Conservation (phyloP, 1,140 invertebrate genomes). For the Reticulitermes speratus region DNA sequence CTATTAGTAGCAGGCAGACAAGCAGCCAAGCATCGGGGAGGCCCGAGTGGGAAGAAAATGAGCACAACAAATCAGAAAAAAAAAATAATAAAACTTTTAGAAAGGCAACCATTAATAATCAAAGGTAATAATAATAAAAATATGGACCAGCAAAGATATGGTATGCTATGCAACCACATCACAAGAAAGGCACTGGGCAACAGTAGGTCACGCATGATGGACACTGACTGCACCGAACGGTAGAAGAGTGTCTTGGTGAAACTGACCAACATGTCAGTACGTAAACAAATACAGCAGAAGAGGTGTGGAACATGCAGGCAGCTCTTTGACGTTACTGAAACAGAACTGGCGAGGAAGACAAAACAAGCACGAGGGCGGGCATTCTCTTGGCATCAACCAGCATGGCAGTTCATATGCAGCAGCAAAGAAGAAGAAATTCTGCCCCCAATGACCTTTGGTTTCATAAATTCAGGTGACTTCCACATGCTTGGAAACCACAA, state of each 20-base stretch:
- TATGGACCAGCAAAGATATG: constrained; percentile 37
- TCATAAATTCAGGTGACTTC: background rate
- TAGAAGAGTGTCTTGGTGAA: constrained; percentile 33
- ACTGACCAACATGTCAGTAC: constrained; percentile 28
- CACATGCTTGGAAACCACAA: constrained; percentile 1
- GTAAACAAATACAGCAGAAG: constrained; percentile 35
- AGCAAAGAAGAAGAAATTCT: background rate
- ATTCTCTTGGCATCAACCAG: background rate
- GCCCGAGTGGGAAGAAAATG: constrained; percentile 43
- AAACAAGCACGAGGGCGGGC: background rate
- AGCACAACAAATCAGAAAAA: constrained; percentile 47
- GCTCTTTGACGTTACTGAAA: constrained; percentile 38
- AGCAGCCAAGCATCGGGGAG: constrained; percentile 46
- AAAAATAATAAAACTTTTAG: constrained; percentile 40
- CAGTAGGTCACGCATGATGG: constrained; percentile 25
- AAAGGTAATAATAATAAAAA: constrained; percentile 40
- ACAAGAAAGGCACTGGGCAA: constrained; percentile 34
- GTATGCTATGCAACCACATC: constrained; percentile 35
- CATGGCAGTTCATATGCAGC: too few relatives aligned
- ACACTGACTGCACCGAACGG: constrained; percentile 32
- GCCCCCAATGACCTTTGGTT: background rate
- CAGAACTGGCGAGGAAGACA: constrained; percentile 31
- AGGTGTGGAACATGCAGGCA: constrained; percentile 36
- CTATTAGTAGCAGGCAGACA: constrained; percentile 53
- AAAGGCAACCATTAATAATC: constrained; percentile 40